Conservation (phyloP, 2,113 vertebrate genomes). For the Chelonoidis abingdonii region DNA sequence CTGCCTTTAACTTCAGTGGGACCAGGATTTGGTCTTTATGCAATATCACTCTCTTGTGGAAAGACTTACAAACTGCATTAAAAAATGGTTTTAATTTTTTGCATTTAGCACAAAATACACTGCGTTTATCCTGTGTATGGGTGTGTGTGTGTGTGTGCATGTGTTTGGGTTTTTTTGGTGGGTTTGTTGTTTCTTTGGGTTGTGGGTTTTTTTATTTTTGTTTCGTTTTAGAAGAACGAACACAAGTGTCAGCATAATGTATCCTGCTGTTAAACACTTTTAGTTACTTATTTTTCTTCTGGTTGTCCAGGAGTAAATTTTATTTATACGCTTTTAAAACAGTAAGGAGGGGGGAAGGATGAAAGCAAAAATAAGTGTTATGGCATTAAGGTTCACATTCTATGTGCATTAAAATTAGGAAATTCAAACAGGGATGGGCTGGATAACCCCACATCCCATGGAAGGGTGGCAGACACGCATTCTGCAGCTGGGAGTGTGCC, state of each 20-base stretch:
- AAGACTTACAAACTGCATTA: not conserved
- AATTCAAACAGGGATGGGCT: not conserved
- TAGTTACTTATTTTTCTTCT: not conserved
- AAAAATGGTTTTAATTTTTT: not conserved
- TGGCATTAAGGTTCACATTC: too few relatives aligned
- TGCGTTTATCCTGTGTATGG: not conserved
- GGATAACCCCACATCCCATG: not conserved
- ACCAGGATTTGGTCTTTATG: not conserved
- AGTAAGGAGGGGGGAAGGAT: not conserved
- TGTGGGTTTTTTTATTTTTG: too few relatives aligned
- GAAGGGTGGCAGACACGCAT: not conserved
- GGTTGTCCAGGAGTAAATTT: not conserved
- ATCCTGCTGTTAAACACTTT: not conserved
- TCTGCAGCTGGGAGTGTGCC: not conserved
- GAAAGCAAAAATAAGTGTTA: not conserved
- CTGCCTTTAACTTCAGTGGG: not conserved
- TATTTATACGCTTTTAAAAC: too few relatives aligned
- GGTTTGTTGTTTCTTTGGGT: not conserved
- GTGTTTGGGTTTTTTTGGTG: not conserved
- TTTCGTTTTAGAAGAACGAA: not conserved
- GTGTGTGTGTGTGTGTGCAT: too few relatives aligned
- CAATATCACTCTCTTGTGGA: constrained; percentile 41
- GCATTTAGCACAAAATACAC: not conserved
- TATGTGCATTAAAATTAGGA: not conserved
- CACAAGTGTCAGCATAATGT: not conserved